Evolutionary conservation across 2,797 vertebrate species (phyloP).

Genomic region (Amblyraja radiata): DNA sequence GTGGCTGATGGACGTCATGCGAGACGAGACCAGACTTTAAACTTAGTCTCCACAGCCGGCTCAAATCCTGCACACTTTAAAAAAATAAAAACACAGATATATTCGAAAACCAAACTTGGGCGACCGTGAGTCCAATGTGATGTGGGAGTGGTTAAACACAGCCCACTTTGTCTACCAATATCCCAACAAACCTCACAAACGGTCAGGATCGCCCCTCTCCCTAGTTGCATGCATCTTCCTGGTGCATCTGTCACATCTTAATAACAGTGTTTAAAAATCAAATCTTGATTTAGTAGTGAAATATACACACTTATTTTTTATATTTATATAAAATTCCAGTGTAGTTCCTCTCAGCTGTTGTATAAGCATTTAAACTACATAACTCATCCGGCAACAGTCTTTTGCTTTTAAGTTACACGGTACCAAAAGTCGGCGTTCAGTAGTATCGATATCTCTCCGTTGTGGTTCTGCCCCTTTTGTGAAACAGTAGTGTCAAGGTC

Average conservation of each 20-base stretch:
- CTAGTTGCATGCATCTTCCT: background rate
- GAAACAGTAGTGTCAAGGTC: constrained; percentile 42
- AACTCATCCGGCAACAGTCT: constrained; percentile 42
- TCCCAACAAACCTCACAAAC: background rate
- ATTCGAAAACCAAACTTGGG: background rate
- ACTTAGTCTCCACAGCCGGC: background rate
- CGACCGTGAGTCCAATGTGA: background rate
- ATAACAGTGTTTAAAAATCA: constrained; percentile 28
- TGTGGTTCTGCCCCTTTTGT: constrained; percentile 37
- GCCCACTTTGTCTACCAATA: background rate
- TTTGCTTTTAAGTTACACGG: background rate
- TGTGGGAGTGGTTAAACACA: background rate
- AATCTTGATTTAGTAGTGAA: constrained; percentile 10
- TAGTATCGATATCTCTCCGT: constrained; percentile 51
- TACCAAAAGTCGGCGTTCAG: constrained; percentile 53
- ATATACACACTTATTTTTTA: background rate
- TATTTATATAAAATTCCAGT: constrained; percentile 62
- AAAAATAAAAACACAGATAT: background rate
- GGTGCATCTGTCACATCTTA: background rate
- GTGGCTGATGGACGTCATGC: background rate
- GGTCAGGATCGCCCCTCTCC: background rate
- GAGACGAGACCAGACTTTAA: background rate
- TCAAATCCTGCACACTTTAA: background rate
- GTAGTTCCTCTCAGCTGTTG: constrained; percentile 63
- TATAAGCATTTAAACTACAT: constrained; percentile 51